These are phyloP conservation scores for Ailurus styani DNA, from an alignment of 2,113 vertebrate genomes.

Conservation along the genomic window DNA sequence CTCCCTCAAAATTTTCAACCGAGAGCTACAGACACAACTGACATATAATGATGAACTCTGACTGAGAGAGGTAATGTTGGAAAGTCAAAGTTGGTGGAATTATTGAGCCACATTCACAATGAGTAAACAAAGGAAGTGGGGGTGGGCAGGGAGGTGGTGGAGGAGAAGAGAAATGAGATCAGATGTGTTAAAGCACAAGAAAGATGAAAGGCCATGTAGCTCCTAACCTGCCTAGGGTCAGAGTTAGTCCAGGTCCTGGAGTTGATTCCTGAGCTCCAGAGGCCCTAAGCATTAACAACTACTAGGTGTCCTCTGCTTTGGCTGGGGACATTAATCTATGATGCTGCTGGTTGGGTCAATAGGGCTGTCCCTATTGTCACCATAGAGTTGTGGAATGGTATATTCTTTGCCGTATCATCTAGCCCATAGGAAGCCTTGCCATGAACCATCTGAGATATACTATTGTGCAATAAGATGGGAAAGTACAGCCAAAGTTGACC, in stretches of 20 bases:
- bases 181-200: not conserved
- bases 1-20: not conserved
- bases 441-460: not conserved
- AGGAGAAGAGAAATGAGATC: not conserved
- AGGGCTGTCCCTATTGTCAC: not conserved
- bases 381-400: not conserved
- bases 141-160: too few species aligned
- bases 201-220: too few species aligned
- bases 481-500: not conserved
- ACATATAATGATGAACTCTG: not conserved
- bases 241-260: not conserved
- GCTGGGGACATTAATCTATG: not conserved
- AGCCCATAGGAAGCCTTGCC: not conserved
- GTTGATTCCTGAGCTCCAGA: not conserved
- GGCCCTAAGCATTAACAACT: too few species aligned
- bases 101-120: not conserved
- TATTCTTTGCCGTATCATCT: not conserved
- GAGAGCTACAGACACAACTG: not conserved
- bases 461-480: fast-evolving
- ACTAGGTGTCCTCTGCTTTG: not conserved
- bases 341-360: not conserved
- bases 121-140: not conserved
- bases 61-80: fast-evolving
- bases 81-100: not conserved
- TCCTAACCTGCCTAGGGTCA: not conserved